These are phyloP conservation scores for Microcebus griseorufus DNA, from an alignment of 2,113 vertebrate species.

Conservation along the genomic window DNA sequence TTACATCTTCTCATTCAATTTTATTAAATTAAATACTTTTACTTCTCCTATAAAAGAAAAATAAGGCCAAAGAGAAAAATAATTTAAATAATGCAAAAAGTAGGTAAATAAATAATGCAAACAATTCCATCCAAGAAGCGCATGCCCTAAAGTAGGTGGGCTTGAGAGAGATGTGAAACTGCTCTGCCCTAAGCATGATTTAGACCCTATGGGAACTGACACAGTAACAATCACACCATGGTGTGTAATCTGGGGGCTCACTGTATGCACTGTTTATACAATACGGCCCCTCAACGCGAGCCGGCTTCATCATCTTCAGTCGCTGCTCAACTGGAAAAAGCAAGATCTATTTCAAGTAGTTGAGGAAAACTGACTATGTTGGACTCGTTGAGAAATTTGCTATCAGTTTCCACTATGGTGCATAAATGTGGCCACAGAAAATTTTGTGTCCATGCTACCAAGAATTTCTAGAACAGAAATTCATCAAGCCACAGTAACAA, in stretches of 20 bases:
- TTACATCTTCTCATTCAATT: not conserved
- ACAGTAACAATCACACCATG: not conserved
- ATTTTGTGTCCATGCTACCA: not conserved
- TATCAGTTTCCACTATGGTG: not conserved
- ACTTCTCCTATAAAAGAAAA: not conserved
- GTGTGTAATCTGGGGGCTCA: not conserved
- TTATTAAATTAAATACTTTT: not conserved
- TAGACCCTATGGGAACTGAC: not conserved
- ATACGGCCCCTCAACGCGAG: not conserved
- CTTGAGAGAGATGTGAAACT: not conserved
- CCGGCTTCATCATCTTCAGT: not conserved
- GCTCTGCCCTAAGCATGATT: rapidly evolving
- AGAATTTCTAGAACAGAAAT: not conserved
- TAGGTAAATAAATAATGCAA: not conserved
- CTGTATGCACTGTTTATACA: not conserved
- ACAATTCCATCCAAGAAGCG: not conserved
- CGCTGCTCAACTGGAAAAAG: not conserved
- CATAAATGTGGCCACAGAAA: not conserved
- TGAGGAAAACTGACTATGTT: not conserved
- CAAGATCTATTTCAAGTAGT: not conserved
- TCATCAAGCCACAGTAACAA: not conserved
- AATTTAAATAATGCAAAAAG: not conserved
- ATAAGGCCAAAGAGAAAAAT: not conserved
- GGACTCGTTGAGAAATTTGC: not conserved
- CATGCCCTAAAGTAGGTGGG: not conserved